Base-by-base conservation (phyloP, 2,797 vertebrate genomes). In the Hoplostethus atlanticus region DNA sequence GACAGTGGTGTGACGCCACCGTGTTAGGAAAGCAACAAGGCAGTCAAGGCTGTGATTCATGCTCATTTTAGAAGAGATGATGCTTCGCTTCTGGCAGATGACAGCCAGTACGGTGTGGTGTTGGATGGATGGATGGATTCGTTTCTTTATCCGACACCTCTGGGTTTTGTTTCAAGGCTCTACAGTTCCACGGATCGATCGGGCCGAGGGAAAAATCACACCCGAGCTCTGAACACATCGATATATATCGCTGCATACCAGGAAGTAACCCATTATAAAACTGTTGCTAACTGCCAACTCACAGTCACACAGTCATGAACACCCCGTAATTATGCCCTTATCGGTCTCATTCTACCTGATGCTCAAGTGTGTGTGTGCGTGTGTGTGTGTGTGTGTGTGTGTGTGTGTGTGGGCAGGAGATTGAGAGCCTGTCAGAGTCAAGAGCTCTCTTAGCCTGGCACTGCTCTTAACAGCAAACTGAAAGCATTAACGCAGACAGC, bases 281-380 rank as follows among this genome's bases (percentile, higher is more conserved):
- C 47, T 69, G 77, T 77, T 71, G 68, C 73, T 56, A 69, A 73
- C 67, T 73, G 69, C 77, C 69, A 21, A 21, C 21, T 21, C 21
- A 21, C 21, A 21, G 56, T 36, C 81, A 68, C 42, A 73, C 71
- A 55, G 76, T 77, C 65, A 85, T 64, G 81, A 89, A 84, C 85
- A 88, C 78, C 73, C 78, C 65, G 81, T 86, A 89, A 90, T 91
- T 89, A 91, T 85, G 50, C 68, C 84, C 89, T 90, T 77, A 83
- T 78, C 68, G 61, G 68, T 55, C 73, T 77, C 67, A 77, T 83
- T 77, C 57, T 62, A 78, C 36, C 64, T 62, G 76, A 77, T 80
- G 78, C 64, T 83, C 73, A 56, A 63, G 50, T 47, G 50, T 62
- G 61, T 21, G 46, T 6, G 15, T 0, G 34, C 16, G 55, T 57